These are phyloP conservation scores for Murina feae DNA, from an alignment of 2,113 vertebrate species.

Conservation along the genomic window DNA sequence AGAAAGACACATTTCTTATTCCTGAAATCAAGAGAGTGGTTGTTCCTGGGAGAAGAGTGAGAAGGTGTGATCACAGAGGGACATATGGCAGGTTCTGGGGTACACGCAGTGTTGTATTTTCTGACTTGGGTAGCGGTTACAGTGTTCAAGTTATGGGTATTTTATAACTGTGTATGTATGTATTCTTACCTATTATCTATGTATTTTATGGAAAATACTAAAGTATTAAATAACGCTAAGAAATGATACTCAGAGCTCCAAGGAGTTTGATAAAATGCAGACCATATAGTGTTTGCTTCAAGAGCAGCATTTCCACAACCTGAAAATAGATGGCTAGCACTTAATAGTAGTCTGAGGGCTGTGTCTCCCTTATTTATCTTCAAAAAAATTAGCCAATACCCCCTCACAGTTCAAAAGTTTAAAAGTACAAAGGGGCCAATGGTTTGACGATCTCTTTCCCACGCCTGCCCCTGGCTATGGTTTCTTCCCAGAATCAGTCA, in stretches of 20 bases:
- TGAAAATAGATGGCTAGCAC: neutral
- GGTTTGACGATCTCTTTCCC: neutral
- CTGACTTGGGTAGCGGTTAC: neutral
- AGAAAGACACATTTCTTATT: neutral
- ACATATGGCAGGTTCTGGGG: neutral
- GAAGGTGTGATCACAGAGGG: neutral
- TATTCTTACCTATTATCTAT: neutral
- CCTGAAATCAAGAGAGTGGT: neutral
- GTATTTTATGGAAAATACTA: neutral
- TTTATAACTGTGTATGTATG: neutral
- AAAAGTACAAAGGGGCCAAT: neutral
- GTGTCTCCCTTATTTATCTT: neutral
- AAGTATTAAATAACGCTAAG: neutral
- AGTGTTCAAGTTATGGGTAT: neutral
- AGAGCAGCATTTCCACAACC: neutral
- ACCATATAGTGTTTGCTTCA: neutral
- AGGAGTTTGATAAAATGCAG: neutral
- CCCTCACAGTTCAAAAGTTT: neutral
- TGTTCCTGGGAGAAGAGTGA: neutral
- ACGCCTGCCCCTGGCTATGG: neutral
- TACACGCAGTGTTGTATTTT: neutral
- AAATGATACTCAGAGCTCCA: neutral
- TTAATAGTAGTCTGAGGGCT: neutral
- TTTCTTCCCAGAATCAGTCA: neutral
- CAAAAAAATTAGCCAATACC: neutral